These are phyloP conservation scores for Mystacornis crossleyi DNA, from an alignment of 2,113 vertebrate genomes.

Conservation along the genomic window DNA sequence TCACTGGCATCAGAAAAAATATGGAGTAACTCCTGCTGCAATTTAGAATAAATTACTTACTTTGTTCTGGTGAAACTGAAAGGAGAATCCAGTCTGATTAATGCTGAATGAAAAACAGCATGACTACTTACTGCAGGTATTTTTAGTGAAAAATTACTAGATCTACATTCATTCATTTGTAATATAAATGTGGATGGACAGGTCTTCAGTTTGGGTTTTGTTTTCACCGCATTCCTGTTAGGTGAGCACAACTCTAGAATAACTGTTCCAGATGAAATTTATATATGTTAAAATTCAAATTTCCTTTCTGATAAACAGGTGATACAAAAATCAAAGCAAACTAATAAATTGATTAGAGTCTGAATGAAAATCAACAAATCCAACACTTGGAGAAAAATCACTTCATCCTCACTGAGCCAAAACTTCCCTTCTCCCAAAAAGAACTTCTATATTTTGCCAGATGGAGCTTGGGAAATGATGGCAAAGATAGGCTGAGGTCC, in stretches of 20 bases:
- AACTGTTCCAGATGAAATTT: background rate
- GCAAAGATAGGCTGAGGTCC: background rate
- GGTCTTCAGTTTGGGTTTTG: background rate
- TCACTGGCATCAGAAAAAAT: background rate
- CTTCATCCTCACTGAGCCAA: background rate
- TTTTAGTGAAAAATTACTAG: slow-evolving; percentile 1
- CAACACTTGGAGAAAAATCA: background rate
- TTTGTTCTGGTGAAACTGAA: background rate
- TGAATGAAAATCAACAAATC: background rate
- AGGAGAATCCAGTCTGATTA: background rate
- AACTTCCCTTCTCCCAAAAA: background rate
- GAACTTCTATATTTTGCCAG: background rate
- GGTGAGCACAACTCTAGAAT: background rate
- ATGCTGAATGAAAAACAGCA: background rate
- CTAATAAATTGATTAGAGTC: background rate
- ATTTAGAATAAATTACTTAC: background rate
- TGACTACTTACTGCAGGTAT: background rate
- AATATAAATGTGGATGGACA: background rate
- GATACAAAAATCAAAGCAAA: background rate
- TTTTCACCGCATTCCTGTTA: background rate
- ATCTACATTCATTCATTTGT: background rate
- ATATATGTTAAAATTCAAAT: background rate
- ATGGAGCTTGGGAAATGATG: background rate
- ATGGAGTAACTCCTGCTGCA: background rate
- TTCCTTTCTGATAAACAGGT: background rate